A percentile compares a stretch with the other conserved stretches of the same genome.
phyloP scores from a whole-genome alignment of 2,797 vertebrate genomes.

The Chaetodon trifasciatus region DNA sequence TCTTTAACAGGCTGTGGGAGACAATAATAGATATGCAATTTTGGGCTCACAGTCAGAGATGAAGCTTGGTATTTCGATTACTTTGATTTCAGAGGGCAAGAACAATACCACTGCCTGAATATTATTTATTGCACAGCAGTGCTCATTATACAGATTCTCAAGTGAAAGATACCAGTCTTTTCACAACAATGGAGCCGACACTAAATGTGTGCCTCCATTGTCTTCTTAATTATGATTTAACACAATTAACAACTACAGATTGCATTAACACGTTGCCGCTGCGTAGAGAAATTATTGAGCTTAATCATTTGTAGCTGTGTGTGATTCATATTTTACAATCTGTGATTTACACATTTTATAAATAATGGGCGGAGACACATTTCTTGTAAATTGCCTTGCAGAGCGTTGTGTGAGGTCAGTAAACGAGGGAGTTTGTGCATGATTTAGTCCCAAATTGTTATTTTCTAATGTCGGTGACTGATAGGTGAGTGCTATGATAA shows the following conservation, averaged over 20 bases:
- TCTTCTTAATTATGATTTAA: slow-evolving; percentile 69
- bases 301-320: slow-evolving; percentile 41
- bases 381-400: slow-evolving; percentile 9
- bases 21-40: slow-evolving; percentile 64
- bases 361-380: slow-evolving; percentile 15
- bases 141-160: slow-evolving; percentile 65
- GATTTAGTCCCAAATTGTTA: background rate
- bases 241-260: slow-evolving; percentile 67
- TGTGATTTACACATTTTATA: slow-evolving; percentile 48
- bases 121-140: slow-evolving; percentile 70
- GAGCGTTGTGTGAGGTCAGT: background rate
- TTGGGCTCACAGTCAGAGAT: slow-evolving; percentile 48
- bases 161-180: slow-evolving; percentile 69
- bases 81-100: slow-evolving; percentile 68
- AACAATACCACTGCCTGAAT: slow-evolving; percentile 70
- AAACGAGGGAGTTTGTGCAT: slow-evolving; percentile 6
- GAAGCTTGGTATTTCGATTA: slow-evolving; percentile 64
- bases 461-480: slow-evolving; percentile 2
- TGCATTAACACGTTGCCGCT: slow-evolving; percentile 43
- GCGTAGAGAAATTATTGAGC: slow-evolving; percentile 49
- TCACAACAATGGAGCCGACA: slow-evolving; percentile 56
- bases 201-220: slow-evolving; percentile 59
- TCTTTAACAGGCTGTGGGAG: slow-evolving; percentile 36
- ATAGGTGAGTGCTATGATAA: background rate
- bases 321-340: slow-evolving; percentile 50